Conservation (phyloP, 2,113 vertebrate species). For the Rhea pennata region DNA sequence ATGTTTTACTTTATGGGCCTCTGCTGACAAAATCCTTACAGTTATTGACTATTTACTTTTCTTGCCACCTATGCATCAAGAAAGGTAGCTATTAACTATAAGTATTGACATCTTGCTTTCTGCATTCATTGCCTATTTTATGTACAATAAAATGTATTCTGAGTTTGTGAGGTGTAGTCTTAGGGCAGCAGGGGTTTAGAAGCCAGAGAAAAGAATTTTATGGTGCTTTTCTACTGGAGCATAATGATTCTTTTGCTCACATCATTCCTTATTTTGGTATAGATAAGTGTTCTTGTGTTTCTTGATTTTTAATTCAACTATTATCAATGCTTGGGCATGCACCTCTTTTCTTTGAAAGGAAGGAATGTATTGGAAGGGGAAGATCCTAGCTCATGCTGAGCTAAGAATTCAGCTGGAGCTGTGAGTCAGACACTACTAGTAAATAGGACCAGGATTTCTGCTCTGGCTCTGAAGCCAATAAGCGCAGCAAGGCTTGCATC, state of each 20-base stretch:
- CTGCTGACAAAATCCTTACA: background rate
- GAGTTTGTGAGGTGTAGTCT: background rate
- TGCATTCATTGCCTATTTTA: background rate
- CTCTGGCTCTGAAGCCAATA: background rate
- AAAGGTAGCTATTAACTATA: background rate
- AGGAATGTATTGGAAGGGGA: background rate
- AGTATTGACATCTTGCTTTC: background rate
- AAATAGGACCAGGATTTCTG: background rate
- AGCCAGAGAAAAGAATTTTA: background rate
- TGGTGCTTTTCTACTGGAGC: background rate
- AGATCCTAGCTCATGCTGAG: background rate
- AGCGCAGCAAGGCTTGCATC: background rate
- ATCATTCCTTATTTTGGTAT: background rate
- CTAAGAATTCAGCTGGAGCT: background rate
- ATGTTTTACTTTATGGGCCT: background rate
- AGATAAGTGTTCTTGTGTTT: background rate
- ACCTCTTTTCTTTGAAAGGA: background rate
- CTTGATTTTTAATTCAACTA: background rate
- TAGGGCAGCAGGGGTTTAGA: background rate
- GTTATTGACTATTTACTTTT: background rate
- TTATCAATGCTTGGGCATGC: background rate
- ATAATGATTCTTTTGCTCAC: rapidly evolving
- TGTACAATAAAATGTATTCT: background rate
- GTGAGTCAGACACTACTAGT: background rate
- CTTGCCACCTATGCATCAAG: background rate